A percentile compares a stretch with the other conserved stretches of the same genome.
phyloP scores from a whole-genome alignment of 2,888 invertebrate genomes.

The Metallyticus violacea region DNA sequence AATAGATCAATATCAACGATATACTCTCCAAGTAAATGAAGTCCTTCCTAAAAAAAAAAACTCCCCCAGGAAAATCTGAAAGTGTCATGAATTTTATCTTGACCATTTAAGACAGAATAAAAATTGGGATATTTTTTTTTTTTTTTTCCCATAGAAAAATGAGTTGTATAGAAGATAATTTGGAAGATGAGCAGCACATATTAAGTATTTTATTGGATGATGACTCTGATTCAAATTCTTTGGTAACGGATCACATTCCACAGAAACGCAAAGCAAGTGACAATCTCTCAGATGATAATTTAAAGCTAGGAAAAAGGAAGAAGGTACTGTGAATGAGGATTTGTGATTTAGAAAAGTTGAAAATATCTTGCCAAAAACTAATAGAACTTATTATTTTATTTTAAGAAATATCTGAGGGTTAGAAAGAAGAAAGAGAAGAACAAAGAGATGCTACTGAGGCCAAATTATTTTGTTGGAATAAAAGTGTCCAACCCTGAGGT shows the following conservation, averaged over 20 bases:
- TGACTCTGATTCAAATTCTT: background rate
- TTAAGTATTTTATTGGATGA: background rate
- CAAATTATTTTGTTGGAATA: slow-evolving; percentile 21
- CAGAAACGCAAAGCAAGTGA: background rate
- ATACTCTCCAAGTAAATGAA: no score
- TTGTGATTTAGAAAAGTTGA: background rate
- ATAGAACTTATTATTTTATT: background rate
- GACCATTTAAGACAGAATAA: no score
- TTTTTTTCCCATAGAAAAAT: background rate
- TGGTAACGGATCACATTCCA: background rate
- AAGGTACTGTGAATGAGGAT: background rate
- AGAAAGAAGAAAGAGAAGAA: background rate
- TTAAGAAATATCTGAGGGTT: background rate
- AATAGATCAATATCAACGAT: no score
- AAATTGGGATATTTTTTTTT: no score
- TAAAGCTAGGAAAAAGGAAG: background rate
- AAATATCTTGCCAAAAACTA: background rate
- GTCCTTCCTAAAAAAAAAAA: no score
- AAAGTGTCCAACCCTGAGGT: slow-evolving; percentile 17
- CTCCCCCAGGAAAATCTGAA: no score
- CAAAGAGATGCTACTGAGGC: background rate
- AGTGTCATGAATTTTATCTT: no score
- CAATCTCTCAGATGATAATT: background rate
- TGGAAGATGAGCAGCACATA: background rate
- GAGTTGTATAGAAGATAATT: background rate